Percentiles rank a stretch among this genome's conserved stretches.
phyloP scores from a whole-genome alignment of 1,140 invertebrate genomes.

The Drosophila prosaltans region DNA sequence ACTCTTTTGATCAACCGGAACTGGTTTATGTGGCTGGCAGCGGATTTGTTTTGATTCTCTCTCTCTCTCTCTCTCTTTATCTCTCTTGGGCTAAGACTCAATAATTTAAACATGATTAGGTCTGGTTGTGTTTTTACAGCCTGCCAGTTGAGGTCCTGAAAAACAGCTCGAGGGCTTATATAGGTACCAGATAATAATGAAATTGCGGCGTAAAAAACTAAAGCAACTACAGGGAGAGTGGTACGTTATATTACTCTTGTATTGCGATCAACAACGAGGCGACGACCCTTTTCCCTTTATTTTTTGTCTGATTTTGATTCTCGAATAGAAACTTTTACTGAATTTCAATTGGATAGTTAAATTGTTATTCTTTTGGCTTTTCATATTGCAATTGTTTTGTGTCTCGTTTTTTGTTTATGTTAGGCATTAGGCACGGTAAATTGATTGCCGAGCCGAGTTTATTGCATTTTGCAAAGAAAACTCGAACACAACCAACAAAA shows the following conservation, averaged over 20 bases:
- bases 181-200: constrained; percentile 41
- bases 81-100: constrained; percentile 52
- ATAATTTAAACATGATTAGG: constrained; percentile 83
- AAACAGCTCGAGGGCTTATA: constrained; percentile 67
- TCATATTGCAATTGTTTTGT: constrained; percentile 69
- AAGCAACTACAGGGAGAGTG: constrained; percentile 35
- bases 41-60: constrained; percentile 31
- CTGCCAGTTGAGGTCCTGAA: constrained; percentile 40
- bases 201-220: constrained; percentile 51
- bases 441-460: constrained; percentile 70
- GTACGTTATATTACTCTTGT: not conserved
- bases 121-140: constrained; percentile 82
- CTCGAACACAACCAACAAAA: not conserved
- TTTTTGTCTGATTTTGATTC: not conserved
- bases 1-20: constrained; percentile 35
- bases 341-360: constrained; percentile 32
- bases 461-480: constrained; percentile 35
- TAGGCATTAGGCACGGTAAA: constrained; percentile 71
- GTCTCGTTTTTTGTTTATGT: constrained; percentile 58
- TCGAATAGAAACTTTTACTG: constrained; percentile 1
- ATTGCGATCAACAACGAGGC: not conserved
- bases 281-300: constrained; percentile 8
- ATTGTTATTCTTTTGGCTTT: constrained; percentile 77
- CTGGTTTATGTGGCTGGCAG: constrained; percentile 68
- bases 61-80: too few relatives aligned